A percentile compares a stretch with the other conserved stretches of the same genome.
phyloP scores from a whole-genome alignment of 2,113 vertebrate species.

The Struthio camelus region DNA sequence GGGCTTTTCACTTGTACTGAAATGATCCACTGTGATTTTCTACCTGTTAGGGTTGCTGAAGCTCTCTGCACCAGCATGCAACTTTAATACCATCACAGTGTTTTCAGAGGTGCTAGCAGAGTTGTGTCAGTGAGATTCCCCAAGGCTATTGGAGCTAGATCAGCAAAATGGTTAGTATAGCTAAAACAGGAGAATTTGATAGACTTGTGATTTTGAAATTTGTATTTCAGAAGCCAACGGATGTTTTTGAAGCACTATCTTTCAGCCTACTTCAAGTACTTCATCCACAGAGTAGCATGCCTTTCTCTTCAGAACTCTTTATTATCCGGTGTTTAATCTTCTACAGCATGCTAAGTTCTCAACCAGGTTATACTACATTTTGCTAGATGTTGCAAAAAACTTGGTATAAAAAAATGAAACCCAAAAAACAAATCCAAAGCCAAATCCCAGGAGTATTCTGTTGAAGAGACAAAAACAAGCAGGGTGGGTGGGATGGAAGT shows the following conservation, averaged over 20 bases:
- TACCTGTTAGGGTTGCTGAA: neutral
- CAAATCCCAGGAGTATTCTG: neutral
- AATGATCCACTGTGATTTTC: neutral
- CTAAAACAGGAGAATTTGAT: neutral
- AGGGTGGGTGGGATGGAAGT: neutral
- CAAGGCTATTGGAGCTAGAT: constrained; percentile 8
- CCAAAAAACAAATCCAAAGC: neutral
- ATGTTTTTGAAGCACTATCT: neutral
- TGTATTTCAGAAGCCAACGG: neutral
- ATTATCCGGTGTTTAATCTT: neutral
- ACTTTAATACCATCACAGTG: neutral
- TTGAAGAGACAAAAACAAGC: neutral
- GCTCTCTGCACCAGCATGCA: neutral
- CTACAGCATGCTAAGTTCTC: neutral
- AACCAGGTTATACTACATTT: neutral
- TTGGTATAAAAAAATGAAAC: neutral
- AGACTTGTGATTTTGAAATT: neutral
- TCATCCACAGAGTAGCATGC: neutral
- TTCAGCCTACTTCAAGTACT: neutral
- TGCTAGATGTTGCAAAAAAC: neutral
- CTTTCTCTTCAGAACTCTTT: neutral
- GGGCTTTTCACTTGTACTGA: neutral
- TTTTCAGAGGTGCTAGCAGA: neutral
- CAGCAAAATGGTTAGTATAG: neutral
- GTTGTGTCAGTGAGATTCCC: neutral